Evolutionary conservation across 2,113 vertebrate genomes (phyloP).

Genomic region (Atractosteus spatula): DNA sequence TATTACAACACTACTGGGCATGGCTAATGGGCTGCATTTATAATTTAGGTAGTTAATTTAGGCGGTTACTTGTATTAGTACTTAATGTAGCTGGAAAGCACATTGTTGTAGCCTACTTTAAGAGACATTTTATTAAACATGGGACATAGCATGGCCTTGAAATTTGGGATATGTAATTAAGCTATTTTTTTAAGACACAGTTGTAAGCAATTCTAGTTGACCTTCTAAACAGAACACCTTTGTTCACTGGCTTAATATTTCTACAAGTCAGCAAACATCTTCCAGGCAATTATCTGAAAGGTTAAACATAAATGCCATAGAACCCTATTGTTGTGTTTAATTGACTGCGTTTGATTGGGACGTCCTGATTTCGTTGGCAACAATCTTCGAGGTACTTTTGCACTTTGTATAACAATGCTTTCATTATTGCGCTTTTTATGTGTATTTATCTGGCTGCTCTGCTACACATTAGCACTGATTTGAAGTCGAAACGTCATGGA

Average conservation of each 20-base stretch:
- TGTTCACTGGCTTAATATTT: constrained; percentile 41
- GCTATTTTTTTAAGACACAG: background rate
- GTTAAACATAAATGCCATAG: too few relatives aligned
- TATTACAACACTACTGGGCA: background rate
- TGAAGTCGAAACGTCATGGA: too few relatives aligned
- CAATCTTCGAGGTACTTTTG: too few relatives aligned
- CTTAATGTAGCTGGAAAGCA: background rate
- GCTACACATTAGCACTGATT: too few relatives aligned
- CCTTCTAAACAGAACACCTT: constrained; percentile 1
- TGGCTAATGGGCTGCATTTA: background rate
- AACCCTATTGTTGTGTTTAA: too few relatives aligned
- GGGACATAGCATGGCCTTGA: background rate
- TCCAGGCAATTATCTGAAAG: background rate
- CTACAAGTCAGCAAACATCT: background rate
- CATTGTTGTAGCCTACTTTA: background rate
- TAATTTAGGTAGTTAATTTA: background rate
- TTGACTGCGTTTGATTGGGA: too few relatives aligned
- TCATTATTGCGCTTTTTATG: too few relatives aligned
- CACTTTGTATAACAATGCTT: too few relatives aligned
- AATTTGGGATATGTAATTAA: background rate
- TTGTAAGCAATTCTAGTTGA: constrained; percentile 10
- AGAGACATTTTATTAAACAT: background rate
- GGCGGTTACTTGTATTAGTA: background rate
- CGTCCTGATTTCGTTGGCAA: too few relatives aligned
- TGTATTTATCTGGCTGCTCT: too few relatives aligned